These are phyloP conservation scores for Caenorhabditis japonica DNA, from an alignment of 2,888 invertebrate genomes.

Conservation along the genomic window DNA sequence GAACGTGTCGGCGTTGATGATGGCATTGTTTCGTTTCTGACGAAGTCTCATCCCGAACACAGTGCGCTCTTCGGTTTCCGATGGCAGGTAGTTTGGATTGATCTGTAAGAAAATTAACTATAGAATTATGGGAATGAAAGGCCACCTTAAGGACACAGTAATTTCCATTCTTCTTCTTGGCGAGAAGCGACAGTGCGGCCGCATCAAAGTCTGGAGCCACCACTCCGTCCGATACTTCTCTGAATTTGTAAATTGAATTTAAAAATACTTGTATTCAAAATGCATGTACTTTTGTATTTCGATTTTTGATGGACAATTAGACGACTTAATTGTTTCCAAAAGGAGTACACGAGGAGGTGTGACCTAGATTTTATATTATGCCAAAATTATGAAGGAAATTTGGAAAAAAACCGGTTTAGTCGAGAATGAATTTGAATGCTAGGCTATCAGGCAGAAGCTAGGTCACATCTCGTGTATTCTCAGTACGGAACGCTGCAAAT, in stretches of 20 bases:
- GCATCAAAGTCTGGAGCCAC: conserved; percentile 91
- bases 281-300: neutral
- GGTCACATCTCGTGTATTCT: too few species aligned
- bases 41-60: conserved; percentile 86
- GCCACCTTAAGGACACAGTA: conserved; percentile 89
- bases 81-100: conserved; percentile 88
- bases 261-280: neutral
- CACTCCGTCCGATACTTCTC: conserved; percentile 95
- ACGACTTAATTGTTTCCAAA: too few species aligned
- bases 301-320: too few species aligned
- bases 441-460: too few species aligned
- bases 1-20: conserved; percentile 86
- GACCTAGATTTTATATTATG: too few species aligned
- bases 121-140: neutral
- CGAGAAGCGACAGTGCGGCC: conserved; percentile 88
- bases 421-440: too few species aligned
- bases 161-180: conserved; percentile 92
- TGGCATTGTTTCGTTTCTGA: conserved; percentile 90
- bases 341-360: too few species aligned
- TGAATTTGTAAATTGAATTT: conserved; percentile 7
- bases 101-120: conserved; percentile 82
- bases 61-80: conserved; percentile 86
- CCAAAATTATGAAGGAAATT: too few species aligned
- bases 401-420: too few species aligned
- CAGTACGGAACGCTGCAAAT: too few species aligned